Conservation (phyloP, 53 echinoderm and acorn worm species). For the Stichopus horrens region DNA sequence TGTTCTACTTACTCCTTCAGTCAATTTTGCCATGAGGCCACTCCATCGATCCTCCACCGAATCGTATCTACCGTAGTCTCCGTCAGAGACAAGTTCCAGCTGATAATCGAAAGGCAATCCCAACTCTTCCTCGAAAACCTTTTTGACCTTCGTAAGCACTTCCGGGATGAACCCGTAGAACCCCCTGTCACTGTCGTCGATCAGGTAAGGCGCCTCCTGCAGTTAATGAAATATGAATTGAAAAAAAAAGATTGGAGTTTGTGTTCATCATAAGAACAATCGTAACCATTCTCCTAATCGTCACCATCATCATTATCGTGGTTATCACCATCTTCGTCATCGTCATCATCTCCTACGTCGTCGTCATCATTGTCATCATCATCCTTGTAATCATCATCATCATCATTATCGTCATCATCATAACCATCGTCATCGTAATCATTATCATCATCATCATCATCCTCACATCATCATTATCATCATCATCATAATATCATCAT, state of each 20-base stretch:
- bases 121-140: slow-evolving; percentile 69
- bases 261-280: neutral
- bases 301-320: too few species aligned
- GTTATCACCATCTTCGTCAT: too few species aligned
- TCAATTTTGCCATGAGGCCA: slow-evolving; percentile 84
- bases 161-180: slow-evolving; percentile 83
- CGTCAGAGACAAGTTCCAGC: slow-evolving; percentile 80
- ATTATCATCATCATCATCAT: too few species aligned
- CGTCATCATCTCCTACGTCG: too few species aligned
- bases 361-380: too few species aligned
- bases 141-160: slow-evolving; percentile 68
- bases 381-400: too few species aligned
- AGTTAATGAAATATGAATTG: neutral
- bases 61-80: slow-evolving; percentile 82
- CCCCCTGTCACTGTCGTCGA: slow-evolving; percentile 66
- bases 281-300: too few species aligned
- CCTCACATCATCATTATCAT: too few species aligned
- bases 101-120: slow-evolving; percentile 74
- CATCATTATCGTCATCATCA: too few species aligned
- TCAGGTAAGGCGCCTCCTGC: slow-evolving; percentile 85
- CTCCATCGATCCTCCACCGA: slow-evolving; percentile 79
- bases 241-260: neutral
- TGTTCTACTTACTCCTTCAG: slow-evolving; percentile 71
- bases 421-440: too few species aligned
- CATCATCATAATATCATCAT: too few species aligned